phyloP scores from a whole-genome alignment of 2,113 vertebrate genomes.

The Eublepharis macularius region DNA sequence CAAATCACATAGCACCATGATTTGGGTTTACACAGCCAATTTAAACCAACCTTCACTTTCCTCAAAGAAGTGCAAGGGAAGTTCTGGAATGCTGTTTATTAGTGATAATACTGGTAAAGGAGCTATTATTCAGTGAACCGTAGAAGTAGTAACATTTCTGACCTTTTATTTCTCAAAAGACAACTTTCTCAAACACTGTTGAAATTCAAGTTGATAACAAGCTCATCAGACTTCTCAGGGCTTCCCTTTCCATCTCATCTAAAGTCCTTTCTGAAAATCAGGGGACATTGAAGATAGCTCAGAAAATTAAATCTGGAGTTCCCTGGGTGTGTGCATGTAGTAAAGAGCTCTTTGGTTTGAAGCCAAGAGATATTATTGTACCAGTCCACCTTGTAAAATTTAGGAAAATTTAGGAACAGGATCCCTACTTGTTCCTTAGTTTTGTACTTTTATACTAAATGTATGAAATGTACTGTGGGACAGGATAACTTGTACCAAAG shows the following conservation, averaged over 20 bases:
- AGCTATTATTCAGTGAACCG: not conserved
- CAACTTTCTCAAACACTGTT: not conserved
- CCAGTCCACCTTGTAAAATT: not conserved
- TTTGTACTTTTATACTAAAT: not conserved
- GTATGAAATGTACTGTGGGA: not conserved
- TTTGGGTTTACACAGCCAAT: not conserved
- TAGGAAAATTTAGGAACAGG: not conserved
- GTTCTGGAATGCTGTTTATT: not conserved
- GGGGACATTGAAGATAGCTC: no score
- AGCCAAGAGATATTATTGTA: not conserved
- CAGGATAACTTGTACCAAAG: not conserved
- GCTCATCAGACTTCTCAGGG: not conserved
- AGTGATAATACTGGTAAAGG: not conserved
- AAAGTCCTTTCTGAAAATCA: not conserved
- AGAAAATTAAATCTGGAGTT: not conserved
- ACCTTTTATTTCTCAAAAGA: not conserved
- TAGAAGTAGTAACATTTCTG: not conserved
- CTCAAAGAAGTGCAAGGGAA: not conserved
- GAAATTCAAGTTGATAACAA: not conserved
- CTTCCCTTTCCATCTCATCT: not conserved
- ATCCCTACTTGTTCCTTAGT: not conserved
- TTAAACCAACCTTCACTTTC: not conserved
- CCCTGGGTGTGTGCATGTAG: no score
- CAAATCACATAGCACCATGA: fast-evolving
- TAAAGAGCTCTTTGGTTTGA: not conserved